Base-by-base conservation (phyloP, 2,113 vertebrate genomes). In the Dipodomys merriami region DNA sequence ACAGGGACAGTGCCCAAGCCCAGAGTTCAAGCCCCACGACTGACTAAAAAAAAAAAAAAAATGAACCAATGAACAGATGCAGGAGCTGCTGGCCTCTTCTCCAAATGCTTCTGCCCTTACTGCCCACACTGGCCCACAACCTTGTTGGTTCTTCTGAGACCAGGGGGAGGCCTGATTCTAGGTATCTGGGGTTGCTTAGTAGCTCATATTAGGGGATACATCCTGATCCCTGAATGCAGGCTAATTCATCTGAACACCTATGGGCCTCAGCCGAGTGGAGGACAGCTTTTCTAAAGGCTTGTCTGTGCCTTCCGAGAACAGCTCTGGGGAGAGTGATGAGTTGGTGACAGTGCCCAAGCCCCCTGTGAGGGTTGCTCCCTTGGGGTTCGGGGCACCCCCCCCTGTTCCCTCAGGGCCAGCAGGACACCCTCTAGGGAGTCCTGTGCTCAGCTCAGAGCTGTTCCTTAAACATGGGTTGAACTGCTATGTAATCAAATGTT, bases 91-190 rank as follows among this genome's bases (percentile, higher is more conserved):
- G 49, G 49, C 49, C 49, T 35, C 33, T 30, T 65, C 25, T 74
- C 46, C 39, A 64, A 39, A 49, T 9, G 8, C 15, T 16, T 33
- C 53, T 25, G 7, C 18, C 25, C 2, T 7, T 18, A 65, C 39
- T n/a, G 33, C 22, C 1, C 9, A 0, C 46, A 13, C 27, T 10
- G 12, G 5, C n/a, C 6, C 3, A 0, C 29, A 53, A 16, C 35
- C 6, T 20, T 30, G 13, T 2, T 1, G 44, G 33, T 46, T 79
- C 86, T 83, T 69, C 12, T 8, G 60, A 64, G 33, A 8, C 35
- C 67, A n/a, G 29, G 60, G n/a, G 64, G n/a, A 68, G 79, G 35
- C 35, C 74, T 23, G 74, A 23, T 29, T 19, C 2, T 10, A 2
- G 23, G 65, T 6, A 64, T 69, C 11, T 7, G 4, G 29, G 39